phyloP scores from a whole-genome alignment of 2,888 invertebrate species.

The Hirtodrosophila cameraria region DNA sequence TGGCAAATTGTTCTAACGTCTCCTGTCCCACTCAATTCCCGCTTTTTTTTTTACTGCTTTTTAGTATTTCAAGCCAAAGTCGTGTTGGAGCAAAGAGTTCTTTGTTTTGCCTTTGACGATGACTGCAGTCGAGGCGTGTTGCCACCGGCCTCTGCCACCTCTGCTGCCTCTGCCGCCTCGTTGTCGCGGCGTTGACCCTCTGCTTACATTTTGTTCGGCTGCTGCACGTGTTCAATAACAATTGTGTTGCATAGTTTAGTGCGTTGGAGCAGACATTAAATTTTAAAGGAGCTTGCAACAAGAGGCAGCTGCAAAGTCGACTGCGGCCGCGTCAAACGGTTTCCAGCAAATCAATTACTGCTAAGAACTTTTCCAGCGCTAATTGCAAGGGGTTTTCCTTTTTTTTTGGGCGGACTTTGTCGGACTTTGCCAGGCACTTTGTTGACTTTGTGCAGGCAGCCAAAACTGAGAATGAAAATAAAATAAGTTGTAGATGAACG shows the following conservation, averaged over 20 bases:
- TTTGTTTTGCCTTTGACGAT: conserved; percentile 74
- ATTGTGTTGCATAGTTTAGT: conserved; percentile 73
- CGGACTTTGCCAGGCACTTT: conserved; percentile 44
- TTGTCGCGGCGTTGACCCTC: conserved; percentile 31
- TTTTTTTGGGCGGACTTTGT: conserved; percentile 40
- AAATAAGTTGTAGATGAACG: conserved; percentile 66
- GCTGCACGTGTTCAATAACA: conserved; percentile 72
- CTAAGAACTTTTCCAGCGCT: conserved; percentile 70
- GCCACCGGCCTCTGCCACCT: conserved; percentile 2
- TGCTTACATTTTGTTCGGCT: conserved; percentile 36
- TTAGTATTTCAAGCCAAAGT: conserved; percentile 48
- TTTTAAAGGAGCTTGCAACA: conserved; percentile 51
- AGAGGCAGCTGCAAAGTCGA: conserved; percentile 6
- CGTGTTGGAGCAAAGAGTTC: conserved; percentile 45
- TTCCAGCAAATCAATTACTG: conserved; percentile 73
- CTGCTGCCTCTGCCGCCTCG: conserved; percentile 12
- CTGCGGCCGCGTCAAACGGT: conserved; percentile 62
- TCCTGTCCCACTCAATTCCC: conserved; percentile 5
- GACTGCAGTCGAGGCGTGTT: conserved; percentile 38
- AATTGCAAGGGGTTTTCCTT: conserved; percentile 62
- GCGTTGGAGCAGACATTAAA: conserved; percentile 56
- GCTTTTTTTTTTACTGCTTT: conserved; percentile 29
- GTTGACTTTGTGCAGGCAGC: conserved; percentile 68
- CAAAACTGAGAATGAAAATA: conserved; percentile 60
- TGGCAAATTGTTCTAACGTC: conserved; percentile 4